Evolutionary conservation across 2,113 vertebrate genomes (phyloP).

Genomic region (Chaetodon auriga): DNA sequence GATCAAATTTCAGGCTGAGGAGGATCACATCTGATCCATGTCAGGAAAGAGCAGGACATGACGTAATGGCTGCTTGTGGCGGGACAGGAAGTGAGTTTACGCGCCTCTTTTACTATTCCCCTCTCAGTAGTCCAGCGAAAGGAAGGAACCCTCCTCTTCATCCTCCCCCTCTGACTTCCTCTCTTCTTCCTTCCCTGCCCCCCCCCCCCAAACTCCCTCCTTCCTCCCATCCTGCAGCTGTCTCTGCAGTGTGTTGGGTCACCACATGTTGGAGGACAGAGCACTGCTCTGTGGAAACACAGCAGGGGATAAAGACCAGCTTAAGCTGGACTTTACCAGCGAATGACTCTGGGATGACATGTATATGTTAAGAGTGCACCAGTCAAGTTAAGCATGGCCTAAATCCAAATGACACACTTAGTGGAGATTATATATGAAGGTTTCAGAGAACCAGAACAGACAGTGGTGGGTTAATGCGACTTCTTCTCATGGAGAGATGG

Average conservation of each 20-base stretch:
- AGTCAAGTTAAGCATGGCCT: conserved; percentile 16
- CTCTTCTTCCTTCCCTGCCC: conserved; percentile 51
- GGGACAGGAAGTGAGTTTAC: conserved; percentile 72
- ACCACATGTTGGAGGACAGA: conserved; percentile 76
- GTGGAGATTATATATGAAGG: conserved; percentile 18
- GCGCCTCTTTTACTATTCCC: conserved; percentile 32
- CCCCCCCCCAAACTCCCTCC: not conserved
- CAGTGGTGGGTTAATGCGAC: conserved; percentile 24
- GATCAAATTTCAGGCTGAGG: conserved; percentile 48
- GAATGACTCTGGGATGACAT: conserved; percentile 29
- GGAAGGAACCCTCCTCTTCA: conserved; percentile 49
- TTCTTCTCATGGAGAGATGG: conserved; percentile 5
- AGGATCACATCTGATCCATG: conserved; percentile 28
- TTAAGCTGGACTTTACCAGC: conserved; percentile 43
- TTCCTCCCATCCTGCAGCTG: conserved; percentile 75
- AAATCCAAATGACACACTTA: conserved; percentile 52
- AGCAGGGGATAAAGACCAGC: conserved; percentile 33
- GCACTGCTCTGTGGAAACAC: conserved; percentile 56
- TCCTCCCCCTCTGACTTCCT: conserved; percentile 45
- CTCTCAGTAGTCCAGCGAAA: conserved; percentile 20
- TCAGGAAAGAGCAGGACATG: conserved; percentile 65
- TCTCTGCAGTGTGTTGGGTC: conserved; percentile 59
- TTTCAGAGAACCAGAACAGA: conserved; percentile 20
- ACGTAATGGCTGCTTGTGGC: conserved; percentile 57
- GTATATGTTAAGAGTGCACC: not conserved